Evolutionary conservation across 1,140 invertebrate genomes (phyloP), one percentile per base, ranked within the genome.

Genomic region (Papilio polytes): DNA sequence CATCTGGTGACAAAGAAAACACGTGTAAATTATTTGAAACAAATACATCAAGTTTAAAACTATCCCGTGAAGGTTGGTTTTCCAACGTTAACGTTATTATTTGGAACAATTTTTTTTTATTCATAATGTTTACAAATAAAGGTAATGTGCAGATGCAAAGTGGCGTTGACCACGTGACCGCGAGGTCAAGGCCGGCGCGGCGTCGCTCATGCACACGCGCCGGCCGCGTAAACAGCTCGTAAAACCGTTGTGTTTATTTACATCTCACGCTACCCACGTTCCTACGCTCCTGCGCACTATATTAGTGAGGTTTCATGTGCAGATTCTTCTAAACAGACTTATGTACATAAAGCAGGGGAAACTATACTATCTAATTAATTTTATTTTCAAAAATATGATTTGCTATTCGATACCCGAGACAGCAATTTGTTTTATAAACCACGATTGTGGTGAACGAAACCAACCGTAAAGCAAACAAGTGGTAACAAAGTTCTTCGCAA

Each of bases 1-100:
- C 85, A 87, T 87, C 86, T 89, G 83, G 4, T 77, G 85, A 73
- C 41, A 84, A 80, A 2, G 15, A 36, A 36, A 36, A 36, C 31
- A 6, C 31, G 2, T 36, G 4, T 36, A 36, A 36, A 36, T 36
- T 3, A 36, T 3, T 36, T 36, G 31, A 36, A 36, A 2, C 31
- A 36, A 36, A 36, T 36, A 3, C 31, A 36, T 36, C 31, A 36
- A 6, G 1, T 36, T 36, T 36, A 36, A 36, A 3, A 36, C 3
- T 36, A 3, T 36, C 31, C 2, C 1, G 31, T 36, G 4, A 36
- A 36, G 31, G 31, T 36, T 36, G 4, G 4, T 4, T 36, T 36
- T 36, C 31, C 3, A 31, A 2, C 3, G 1, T 31, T 31, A n/a
- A n/a, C n/a, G n/a, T 31, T 31, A 31, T 31, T 31, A 31, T 3